These are phyloP conservation scores for Isotomurus palustris DNA, from an alignment of 2,888 invertebrate genomes.

Conservation along the genomic window DNA sequence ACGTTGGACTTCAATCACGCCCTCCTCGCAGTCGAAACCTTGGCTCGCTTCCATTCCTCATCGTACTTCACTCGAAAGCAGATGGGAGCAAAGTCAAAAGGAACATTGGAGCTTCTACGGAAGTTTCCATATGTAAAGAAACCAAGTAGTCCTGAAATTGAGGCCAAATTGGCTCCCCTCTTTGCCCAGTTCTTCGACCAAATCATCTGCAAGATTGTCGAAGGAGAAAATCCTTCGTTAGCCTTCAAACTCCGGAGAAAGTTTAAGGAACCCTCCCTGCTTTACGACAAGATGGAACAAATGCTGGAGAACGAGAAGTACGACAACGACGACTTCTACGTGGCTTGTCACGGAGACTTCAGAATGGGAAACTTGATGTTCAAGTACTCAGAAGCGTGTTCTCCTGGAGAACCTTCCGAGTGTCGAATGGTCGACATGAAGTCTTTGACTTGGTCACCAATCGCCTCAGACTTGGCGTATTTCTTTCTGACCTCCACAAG, in stretches of 20 bases:
- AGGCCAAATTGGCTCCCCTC: neutral
- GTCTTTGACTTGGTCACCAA: slow-evolving; percentile 17
- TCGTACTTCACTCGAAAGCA: slow-evolving; percentile 23
- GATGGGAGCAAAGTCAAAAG: slow-evolving; percentile 16
- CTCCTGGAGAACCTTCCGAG: slow-evolving; percentile 14
- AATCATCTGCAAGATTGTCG: slow-evolving; percentile 19
- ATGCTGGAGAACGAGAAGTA: slow-evolving; percentile 31
- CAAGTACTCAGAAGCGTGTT: slow-evolving; percentile 11
- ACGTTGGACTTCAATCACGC: slow-evolving; percentile 31
- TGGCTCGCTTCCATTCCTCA: slow-evolving; percentile 30
- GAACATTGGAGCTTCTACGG: slow-evolving; percentile 18
- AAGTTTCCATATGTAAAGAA: slow-evolving; percentile 21
- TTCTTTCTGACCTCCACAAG: slow-evolving; percentile 21
- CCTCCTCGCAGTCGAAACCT: slow-evolving; percentile 22
- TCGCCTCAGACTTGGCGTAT: slow-evolving; percentile 24
- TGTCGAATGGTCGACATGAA: slow-evolving; percentile 22
- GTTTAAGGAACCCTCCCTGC: slow-evolving; percentile 8
- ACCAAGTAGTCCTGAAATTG: neutral
- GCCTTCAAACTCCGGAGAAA: slow-evolving; percentile 31
- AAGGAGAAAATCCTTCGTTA: slow-evolving; percentile 29
- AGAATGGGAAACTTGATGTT: slow-evolving; percentile 15
- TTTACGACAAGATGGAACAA: slow-evolving; percentile 20
- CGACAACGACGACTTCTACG: slow-evolving; percentile 31
- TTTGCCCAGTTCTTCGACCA: slow-evolving; percentile 19
- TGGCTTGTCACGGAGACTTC: slow-evolving; percentile 29